phyloP scores from a whole-genome alignment of 2,113 vertebrate species.

The Callipepla squamata region DNA sequence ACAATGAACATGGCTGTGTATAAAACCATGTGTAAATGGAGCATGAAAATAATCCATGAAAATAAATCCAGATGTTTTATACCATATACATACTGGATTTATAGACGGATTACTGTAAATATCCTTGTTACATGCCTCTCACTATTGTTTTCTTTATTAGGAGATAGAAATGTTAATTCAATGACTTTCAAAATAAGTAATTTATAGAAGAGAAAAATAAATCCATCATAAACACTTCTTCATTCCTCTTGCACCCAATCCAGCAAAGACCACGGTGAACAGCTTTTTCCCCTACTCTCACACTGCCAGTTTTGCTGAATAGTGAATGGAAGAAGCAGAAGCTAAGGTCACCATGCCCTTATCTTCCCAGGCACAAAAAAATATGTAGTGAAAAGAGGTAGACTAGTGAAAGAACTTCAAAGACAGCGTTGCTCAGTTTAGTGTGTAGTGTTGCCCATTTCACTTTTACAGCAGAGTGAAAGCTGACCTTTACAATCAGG shows the following conservation, averaged over 20 bases:
- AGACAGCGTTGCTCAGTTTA: background rate
- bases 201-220: background rate
- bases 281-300: background rate
- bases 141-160: background rate
- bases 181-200: slow-evolving; percentile 4
- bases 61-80: background rate
- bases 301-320: background rate
- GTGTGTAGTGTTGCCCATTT: background rate
- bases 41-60: background rate
- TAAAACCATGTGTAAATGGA: background rate
- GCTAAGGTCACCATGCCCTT: background rate
- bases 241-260: background rate
- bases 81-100: background rate
- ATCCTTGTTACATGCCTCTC: background rate
- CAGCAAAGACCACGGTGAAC: background rate
- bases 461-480: background rate
- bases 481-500: background rate
- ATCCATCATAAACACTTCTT: background rate
- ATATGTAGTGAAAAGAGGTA: background rate
- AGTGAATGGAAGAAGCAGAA: background rate
- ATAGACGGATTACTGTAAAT: slow-evolving; percentile 23
- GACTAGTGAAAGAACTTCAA: background rate
- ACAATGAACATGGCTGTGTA: background rate
- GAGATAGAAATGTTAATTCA: background rate
- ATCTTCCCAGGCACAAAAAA: background rate